These are phyloP conservation scores for Orchestes rusci DNA, from an alignment of 2,888 invertebrate species.

Conservation along the genomic window DNA sequence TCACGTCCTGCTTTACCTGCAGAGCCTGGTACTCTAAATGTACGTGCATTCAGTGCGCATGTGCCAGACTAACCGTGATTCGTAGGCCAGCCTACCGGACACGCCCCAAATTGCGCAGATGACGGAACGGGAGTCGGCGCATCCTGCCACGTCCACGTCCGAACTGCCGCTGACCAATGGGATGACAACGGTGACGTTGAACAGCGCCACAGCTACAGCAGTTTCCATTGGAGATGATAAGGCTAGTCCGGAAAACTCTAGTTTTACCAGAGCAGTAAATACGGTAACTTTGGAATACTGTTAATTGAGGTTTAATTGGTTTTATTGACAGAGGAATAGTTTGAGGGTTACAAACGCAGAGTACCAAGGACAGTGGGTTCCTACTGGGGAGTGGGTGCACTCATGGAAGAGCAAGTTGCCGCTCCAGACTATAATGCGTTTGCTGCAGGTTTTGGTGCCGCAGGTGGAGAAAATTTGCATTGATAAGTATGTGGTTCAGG, in stretches of 20 bases:
- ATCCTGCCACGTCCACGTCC: slow-evolving; percentile 50
- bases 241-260: slow-evolving; percentile 18
- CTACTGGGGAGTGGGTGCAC: slow-evolving; percentile 92
- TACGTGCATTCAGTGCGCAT: slow-evolving; percentile 3
- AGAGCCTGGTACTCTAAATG: slow-evolving; percentile 83
- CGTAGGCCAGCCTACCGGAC: slow-evolving; percentile 70
- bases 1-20: slow-evolving; percentile 78
- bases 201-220: slow-evolving; percentile 31
- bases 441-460: slow-evolving; percentile 96
- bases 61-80: slow-evolving; percentile 57
- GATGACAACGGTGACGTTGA: slow-evolving; percentile 37
- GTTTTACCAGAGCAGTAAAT: slow-evolving; percentile 35
- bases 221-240: slow-evolving; percentile 26
- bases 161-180: slow-evolving; percentile 40
- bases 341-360: slow-evolving; percentile 50
- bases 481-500: slow-evolving; percentile 90
- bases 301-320: too few relatives aligned
- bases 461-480: slow-evolving; percentile 99
- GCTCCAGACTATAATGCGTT: slow-evolving; percentile 97
- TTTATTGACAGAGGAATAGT: slow-evolving; percentile 52
- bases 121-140: slow-evolving; percentile 90
- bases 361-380: slow-evolving; percentile 61
- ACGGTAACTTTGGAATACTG: too few relatives aligned
- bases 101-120: slow-evolving; percentile 62
- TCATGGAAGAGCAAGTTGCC: slow-evolving; percentile 97